Evolutionary conservation across 2,888 invertebrate species (phyloP).

Genomic region (Rhagonycha fulva): DNA sequence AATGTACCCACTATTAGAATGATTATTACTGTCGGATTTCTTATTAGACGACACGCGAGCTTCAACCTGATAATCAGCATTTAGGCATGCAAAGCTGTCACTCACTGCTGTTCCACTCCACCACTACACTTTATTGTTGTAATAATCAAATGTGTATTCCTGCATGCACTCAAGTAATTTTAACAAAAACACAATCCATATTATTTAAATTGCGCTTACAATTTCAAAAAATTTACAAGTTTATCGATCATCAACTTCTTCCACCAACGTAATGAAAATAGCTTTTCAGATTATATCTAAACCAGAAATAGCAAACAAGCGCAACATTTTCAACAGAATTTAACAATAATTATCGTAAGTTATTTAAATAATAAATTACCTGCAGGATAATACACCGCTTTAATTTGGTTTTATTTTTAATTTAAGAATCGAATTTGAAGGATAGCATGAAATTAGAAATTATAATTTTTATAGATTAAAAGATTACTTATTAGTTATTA

Average conservation of each 20-base stretch:
- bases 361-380: neutral
- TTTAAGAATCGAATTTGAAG: too few species aligned
- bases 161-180: neutral
- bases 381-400: neutral
- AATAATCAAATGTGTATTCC: neutral
- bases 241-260: neutral
- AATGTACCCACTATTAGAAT: conserved; percentile 46
- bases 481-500: too few species aligned
- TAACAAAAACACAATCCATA: neutral
- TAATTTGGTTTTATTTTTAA: too few species aligned
- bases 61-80: conserved; percentile 45
- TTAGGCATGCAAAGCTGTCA: conserved; percentile 49
- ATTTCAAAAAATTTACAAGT: neutral
- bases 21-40: conserved; percentile 49
- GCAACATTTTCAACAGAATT: neutral
- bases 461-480: too few species aligned
- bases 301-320: neutral
- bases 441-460: too few species aligned
- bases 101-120: conserved; percentile 36
- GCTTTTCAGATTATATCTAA: neutral
- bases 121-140: conserved; percentile 3
- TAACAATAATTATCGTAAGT: neutral
- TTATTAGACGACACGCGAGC: conserved; percentile 49
- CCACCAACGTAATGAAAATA: neutral
- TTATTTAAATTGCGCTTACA: neutral